These are phyloP conservation scores for Trichechus manatus DNA, from an alignment of 2,113 vertebrate species.

Conservation along the genomic window DNA sequence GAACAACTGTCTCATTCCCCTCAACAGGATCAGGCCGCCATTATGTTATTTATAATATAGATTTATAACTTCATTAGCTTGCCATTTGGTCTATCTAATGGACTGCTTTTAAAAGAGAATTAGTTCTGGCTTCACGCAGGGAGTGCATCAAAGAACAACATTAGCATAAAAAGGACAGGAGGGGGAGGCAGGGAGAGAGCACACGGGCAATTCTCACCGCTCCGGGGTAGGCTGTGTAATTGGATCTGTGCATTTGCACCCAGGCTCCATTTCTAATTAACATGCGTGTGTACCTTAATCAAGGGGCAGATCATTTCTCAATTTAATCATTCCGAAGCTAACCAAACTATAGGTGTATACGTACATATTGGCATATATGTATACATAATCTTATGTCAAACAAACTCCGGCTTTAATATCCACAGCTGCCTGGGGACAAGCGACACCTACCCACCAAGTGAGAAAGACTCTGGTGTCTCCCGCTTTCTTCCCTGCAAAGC, in stretches of 20 bases:
- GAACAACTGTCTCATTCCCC: not conserved
- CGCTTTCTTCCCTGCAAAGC: not conserved
- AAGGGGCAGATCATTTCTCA: constrained; percentile 5
- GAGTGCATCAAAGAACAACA: constrained; percentile 46
- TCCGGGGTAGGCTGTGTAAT: not conserved
- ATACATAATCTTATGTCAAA: not conserved
- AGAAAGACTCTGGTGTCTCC: not conserved
- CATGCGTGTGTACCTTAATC: constrained; percentile 57
- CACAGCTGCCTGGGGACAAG: not conserved
- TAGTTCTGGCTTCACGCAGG: constrained; percentile 44
- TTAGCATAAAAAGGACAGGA: not conserved
- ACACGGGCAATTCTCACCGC: not conserved
- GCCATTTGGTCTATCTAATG: constrained; percentile 46
- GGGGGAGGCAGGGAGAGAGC: not conserved
- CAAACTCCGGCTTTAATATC: not conserved
- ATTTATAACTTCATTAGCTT: constrained; percentile 63
- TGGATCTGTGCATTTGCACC: not conserved
- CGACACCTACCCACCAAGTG: not conserved
- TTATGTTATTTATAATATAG: constrained; percentile 16
- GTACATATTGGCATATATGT: not conserved
- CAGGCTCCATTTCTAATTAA: not conserved
- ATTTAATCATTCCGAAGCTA: not conserved
- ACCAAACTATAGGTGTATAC: not conserved
- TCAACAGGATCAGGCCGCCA: not conserved
- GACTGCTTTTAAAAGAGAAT: constrained; percentile 48